phyloP scores from a whole-genome alignment of 2,113 vertebrate genomes.

The Malurus alboscapulatus region DNA sequence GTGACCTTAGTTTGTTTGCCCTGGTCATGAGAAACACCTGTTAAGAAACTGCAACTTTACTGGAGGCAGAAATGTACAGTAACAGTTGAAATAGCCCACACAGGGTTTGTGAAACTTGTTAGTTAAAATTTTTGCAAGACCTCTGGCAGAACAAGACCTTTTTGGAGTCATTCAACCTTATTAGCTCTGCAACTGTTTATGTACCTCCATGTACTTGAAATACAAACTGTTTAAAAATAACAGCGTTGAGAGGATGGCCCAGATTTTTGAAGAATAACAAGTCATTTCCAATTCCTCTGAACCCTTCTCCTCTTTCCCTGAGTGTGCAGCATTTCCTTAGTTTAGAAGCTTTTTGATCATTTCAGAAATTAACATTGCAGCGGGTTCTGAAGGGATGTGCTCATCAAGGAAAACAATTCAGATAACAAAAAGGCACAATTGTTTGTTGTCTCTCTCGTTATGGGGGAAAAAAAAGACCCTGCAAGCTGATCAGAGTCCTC shows the following conservation, averaged over 20 bases:
- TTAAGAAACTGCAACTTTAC: neutral
- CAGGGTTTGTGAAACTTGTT: neutral
- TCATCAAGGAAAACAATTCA: constrained; percentile 55
- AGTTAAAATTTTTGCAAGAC: neutral
- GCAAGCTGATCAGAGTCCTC: neutral
- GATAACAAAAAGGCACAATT: constrained; percentile 34
- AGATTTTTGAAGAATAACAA: constrained; percentile 43
- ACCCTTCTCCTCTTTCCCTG: constrained; percentile 23
- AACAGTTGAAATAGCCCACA: neutral
- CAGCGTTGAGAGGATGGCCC: constrained; percentile 23
- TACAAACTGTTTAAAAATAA: constrained; percentile 29
- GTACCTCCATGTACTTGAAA: neutral
- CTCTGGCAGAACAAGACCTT: neutral
- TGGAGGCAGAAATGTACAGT: neutral
- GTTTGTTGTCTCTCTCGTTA: neutral
- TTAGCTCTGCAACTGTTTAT: neutral
- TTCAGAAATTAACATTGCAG: constrained; percentile 50
- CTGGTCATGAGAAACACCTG: rapidly evolving
- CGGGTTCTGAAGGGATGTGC: neutral
- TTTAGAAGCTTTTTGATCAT: constrained; percentile 67
- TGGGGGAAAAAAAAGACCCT: neutral
- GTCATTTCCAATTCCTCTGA: constrained; percentile 54
- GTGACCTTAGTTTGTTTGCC: neutral
- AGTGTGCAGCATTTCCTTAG: constrained; percentile 40
- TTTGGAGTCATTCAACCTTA: neutral